A percentile compares a stretch with the other conserved stretches of the same genome.
phyloP scores from a whole-genome alignment of 2,888 invertebrate species.

The Chironomus tentans region DNA sequence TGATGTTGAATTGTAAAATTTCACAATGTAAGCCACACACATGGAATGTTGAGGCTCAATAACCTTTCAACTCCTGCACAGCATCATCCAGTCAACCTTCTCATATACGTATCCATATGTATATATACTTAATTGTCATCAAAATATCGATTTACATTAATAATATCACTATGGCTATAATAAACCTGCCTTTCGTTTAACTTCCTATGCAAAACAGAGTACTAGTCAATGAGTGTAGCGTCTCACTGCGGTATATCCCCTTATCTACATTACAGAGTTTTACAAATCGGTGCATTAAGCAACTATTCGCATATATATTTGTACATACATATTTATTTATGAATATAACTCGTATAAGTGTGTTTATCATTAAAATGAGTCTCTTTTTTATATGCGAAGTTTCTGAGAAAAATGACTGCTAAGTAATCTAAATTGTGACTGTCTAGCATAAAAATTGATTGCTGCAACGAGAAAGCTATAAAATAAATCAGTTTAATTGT shows the following conservation, averaged over 20 bases:
- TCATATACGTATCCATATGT: too few relatives aligned
- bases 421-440: too few relatives aligned
- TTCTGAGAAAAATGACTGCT: too few relatives aligned
- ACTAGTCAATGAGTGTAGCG: background rate
- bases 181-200: too few relatives aligned
- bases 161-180: background rate
- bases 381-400: too few relatives aligned
- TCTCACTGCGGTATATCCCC: background rate
- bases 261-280: background rate
- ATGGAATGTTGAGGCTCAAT: background rate
- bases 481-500: too few relatives aligned
- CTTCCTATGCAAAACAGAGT: background rate
- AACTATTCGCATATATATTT: too few relatives aligned
- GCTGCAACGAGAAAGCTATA: too few relatives aligned
- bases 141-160: constrained; percentile 18
- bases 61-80: background rate
- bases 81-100: background rate
- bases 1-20: background rate
- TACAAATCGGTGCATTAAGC: background rate
- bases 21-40: too few relatives aligned
- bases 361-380: background rate
- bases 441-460: too few relatives aligned
- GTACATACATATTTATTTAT: too few relatives aligned
- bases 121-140: constrained; percentile 14
- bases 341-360: background rate